phyloP scores from a whole-genome alignment of 2,888 invertebrate species.

The Acanthococcus lagerstroemiae region DNA sequence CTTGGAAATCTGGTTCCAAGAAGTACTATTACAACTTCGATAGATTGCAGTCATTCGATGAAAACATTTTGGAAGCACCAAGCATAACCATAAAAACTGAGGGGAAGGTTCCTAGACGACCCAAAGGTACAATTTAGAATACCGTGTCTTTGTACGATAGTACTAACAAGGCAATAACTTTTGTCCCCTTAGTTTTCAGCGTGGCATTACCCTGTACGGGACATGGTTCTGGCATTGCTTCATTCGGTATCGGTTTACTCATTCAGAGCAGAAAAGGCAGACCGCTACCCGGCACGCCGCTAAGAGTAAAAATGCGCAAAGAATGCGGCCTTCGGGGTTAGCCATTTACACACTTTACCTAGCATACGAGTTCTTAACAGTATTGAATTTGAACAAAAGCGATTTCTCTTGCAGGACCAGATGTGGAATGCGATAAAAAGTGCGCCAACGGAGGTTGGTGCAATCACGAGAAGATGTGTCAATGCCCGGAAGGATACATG shows the following conservation, averaged over 20 bases:
- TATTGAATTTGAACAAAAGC: background rate
- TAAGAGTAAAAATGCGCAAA: slow-evolving; percentile 77
- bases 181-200: slow-evolving; percentile 61
- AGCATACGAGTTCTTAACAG: background rate
- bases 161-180: background rate
- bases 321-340: slow-evolving; percentile 57
- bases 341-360: background rate
- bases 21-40: slow-evolving; percentile 81
- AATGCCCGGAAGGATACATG: slow-evolving; percentile 82
- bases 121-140: slow-evolving; percentile 64
- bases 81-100: slow-evolving; percentile 74
- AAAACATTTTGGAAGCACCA: slow-evolving; percentile 74
- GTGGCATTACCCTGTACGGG: slow-evolving; percentile 77
- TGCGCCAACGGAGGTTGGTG: slow-evolving; percentile 79
- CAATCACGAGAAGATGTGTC: slow-evolving; percentile 71
- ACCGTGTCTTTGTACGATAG: background rate
- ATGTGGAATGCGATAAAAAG: slow-evolving; percentile 79
- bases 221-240: slow-evolving; percentile 76
- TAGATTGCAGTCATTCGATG: slow-evolving; percentile 70
- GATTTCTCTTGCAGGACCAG: slow-evolving; percentile 52
- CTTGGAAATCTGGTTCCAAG: slow-evolving; percentile 74
- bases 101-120: slow-evolving; percentile 72
- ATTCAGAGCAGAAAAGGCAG: slow-evolving; percentile 70
- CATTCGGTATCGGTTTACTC: slow-evolving; percentile 74
- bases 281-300: slow-evolving; percentile 74